Base-by-base conservation (phyloP, 2,797 vertebrate genomes). In the Leptodactylus fallax region DNA sequence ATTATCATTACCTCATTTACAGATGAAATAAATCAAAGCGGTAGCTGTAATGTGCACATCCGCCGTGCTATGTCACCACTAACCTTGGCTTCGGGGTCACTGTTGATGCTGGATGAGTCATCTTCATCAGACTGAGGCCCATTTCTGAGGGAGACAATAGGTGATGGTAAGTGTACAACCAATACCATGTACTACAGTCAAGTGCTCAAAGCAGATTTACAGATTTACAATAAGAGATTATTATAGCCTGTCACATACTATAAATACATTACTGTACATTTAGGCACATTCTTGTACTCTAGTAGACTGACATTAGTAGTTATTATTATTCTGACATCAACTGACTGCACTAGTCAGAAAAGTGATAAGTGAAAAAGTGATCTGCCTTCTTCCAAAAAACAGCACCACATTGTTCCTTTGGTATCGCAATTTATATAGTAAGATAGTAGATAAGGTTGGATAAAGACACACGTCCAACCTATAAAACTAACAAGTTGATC, bases 21-120 rank as follows among this genome's bases (percentile, higher is more conserved):
- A 60, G 56, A 45, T 21, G 25, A 45, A 7, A 45, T 45, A 8
- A 19, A 58, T 19, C 9, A 45, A n/a, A n/a, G 11, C n/a, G 3
- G 71, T 80, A 45, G 19, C 47, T 12, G 27, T 10, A 83, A 84
- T 74, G 36, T 2, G 49, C 71, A 55, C 21, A 72, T 11, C 16
- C 45, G n/a, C 56, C 51, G 45, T 2, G 10, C n/a, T 23, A 17
- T 91, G 58, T 36, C 56, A 45, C 90, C 87, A 95, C 94, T 94
- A 87, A 99, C 98, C 97, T 99, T 97, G 65, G 96, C 94, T 92
- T 98, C 97, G 27, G 96, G 95, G 91, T 98, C 97, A 80, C 96
- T 96, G 92, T 96, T 97, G 91, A 96, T 94, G 79, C 95, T 97
- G 90, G 96, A 95, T 13, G 97, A 96, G 92, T 98, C 97, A 60